Evolutionary conservation across 2,888 invertebrate genomes (phyloP).

Genomic region (Leptogaster cylindrica): DNA sequence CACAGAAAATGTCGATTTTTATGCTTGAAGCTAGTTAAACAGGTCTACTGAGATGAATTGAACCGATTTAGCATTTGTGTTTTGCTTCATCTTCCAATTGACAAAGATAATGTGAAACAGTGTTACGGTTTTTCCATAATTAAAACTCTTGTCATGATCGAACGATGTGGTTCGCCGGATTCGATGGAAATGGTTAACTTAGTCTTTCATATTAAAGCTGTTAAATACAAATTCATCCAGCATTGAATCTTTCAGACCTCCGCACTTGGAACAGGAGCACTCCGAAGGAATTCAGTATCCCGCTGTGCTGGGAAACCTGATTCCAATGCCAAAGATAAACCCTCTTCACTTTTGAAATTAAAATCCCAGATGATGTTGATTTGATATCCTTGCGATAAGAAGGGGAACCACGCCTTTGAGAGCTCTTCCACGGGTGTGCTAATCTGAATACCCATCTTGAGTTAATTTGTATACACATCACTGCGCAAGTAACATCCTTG

Average conservation of each 20-base stretch:
- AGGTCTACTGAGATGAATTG: background rate
- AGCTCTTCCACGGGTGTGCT: background rate
- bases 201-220: too few relatives aligned
- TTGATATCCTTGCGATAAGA: conserved; percentile 3
- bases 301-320: too few relatives aligned
- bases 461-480: background rate
- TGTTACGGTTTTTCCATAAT: background rate
- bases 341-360: background rate
- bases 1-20: too few relatives aligned
- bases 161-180: too few relatives aligned
- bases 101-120: background rate
- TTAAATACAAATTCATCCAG: too few relatives aligned
- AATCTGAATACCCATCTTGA: background rate
- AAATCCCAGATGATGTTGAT: background rate
- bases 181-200: too few relatives aligned
- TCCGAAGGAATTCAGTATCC: too few relatives aligned
- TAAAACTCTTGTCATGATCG: too few relatives aligned
- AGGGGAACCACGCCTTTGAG: conserved; percentile 4
- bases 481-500: background rate
- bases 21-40: too few relatives aligned
- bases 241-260: too few relatives aligned
- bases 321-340: too few relatives aligned
- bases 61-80: background rate
- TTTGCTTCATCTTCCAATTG: background rate
- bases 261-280: too few relatives aligned